Evolutionary conservation across 1,140 invertebrate genomes (phyloP).

Genomic region (Drosophila repletoides): DNA sequence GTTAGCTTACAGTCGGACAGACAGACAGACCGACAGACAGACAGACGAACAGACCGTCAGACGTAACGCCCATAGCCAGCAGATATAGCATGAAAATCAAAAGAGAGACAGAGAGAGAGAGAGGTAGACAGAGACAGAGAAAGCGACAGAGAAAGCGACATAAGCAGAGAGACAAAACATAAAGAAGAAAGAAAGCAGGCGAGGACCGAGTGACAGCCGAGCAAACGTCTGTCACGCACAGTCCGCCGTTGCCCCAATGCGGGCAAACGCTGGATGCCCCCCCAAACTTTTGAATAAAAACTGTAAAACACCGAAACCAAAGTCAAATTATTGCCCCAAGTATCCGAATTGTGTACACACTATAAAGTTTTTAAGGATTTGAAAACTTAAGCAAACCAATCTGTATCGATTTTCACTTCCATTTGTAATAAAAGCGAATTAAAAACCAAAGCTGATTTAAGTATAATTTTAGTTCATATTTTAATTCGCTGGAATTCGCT

Average conservation of each 20-base stretch:
- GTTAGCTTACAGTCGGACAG: constrained; percentile 61
- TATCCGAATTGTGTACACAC: constrained; percentile 1
- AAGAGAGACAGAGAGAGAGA: background rate
- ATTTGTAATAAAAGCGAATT: too few relatives aligned
- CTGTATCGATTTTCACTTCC: too few relatives aligned
- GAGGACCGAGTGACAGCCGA: constrained; percentile 37
- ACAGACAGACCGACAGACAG: constrained; percentile 3
- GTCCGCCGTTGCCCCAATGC: constrained; percentile 43
- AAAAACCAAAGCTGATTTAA: too few relatives aligned
- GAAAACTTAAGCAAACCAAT: background rate
- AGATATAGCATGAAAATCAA: constrained; percentile 1
- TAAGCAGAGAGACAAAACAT: background rate
- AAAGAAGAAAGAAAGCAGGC: constrained; percentile 23
- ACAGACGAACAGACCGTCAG: background rate
- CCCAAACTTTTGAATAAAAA: constrained; percentile 12
- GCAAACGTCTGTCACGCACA: constrained; percentile 71
- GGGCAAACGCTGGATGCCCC: background rate
- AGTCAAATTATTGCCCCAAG: too few relatives aligned
- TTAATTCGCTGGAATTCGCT: too few relatives aligned
- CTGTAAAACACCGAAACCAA: constrained; percentile 17
- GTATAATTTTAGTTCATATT: too few relatives aligned
- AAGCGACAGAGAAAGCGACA: background rate
- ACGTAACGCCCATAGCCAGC: constrained; percentile 23
- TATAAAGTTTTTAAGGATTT: background rate
- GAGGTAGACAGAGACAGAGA: background rate